phyloP scores from a whole-genome alignment of 1,140 invertebrate genomes.

The Zaprionus inermis region DNA sequence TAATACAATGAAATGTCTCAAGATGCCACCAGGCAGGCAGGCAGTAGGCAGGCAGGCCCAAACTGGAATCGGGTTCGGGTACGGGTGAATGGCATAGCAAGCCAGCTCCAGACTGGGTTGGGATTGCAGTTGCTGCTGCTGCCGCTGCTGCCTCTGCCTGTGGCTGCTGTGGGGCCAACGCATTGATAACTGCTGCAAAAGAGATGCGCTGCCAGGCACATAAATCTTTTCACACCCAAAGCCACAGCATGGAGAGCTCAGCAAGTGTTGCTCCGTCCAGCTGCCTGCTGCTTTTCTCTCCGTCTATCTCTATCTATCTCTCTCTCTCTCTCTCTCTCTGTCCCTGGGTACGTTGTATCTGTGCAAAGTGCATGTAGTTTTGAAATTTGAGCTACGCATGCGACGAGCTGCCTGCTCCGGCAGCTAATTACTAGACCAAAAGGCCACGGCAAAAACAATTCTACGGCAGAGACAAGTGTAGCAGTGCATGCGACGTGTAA shows the following conservation, averaged over 20 bases:
- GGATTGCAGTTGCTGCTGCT: slow-evolving; percentile 6
- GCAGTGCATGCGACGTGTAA: neutral
- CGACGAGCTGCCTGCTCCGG: slow-evolving; percentile 39
- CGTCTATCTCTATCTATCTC: too few relatives aligned
- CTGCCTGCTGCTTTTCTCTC: neutral
- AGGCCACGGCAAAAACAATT: slow-evolving; percentile 40
- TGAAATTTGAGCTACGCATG: slow-evolving; percentile 80
- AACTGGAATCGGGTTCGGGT: slow-evolving; percentile 63
- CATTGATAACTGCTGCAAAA: slow-evolving; percentile 69
- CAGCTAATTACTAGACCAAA: slow-evolving; percentile 79
- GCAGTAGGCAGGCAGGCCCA: slow-evolving; percentile 36
- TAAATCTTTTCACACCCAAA: slow-evolving; percentile 78
- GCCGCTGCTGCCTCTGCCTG: slow-evolving; percentile 18
- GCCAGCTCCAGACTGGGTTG: slow-evolving; percentile 33
- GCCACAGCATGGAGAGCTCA: neutral
- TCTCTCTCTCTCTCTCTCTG: neutral
- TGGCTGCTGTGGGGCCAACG: slow-evolving; percentile 65
- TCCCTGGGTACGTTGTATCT: too few relatives aligned
- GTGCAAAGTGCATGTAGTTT: slow-evolving; percentile 79
- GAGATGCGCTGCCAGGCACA: slow-evolving; percentile 62
- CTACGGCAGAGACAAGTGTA: neutral
- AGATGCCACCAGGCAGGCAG: slow-evolving; percentile 51
- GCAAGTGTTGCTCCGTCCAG: neutral
- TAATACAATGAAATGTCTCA: slow-evolving; percentile 74
- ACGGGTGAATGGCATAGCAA: slow-evolving; percentile 65